Evolutionary conservation across 2,797 vertebrate species (phyloP), one percentile per base, ranked within the genome.

Genomic region (Argya squamiceps): DNA sequence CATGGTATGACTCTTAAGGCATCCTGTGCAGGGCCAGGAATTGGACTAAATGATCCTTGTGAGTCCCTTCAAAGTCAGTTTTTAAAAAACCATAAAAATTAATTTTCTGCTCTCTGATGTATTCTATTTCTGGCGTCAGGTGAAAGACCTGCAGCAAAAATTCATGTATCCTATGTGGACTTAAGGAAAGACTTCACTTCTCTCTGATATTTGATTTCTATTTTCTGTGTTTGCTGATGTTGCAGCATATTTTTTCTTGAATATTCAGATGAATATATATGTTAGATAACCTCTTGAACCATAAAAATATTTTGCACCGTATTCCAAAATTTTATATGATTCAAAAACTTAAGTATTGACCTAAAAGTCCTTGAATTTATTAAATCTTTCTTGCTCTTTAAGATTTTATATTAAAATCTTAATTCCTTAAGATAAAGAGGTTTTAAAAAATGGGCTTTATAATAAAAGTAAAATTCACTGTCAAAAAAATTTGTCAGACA

Each of bases 351-450:
- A 9, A 29, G 9, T 22, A 27, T 27, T 41, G 18, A 76, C 9
- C 11, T 10, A 41, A n/a, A 88, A 68, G 29, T 69, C 16, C 36
- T 73, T 85, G 32, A 78, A 55, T 68, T 49, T 9, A 24, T 39
- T 50, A 37, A 32, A 36, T 34, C 78, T 77, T 60, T 52, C 68
- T 88, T 78, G 2, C 2, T 76, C 16, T 50, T 76, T 43, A 64
- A 30, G 1, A 20, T 84, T 93, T 82, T 68, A 52, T 43, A 37
- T 46, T 2, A 85, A 87, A 62, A 69, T 26, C 41, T 23, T 41
- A 68, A 60, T 68, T 59, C 6, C 26, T 74, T 77, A 73, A 43
- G 15, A 13, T 9, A 50, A 34, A 4, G 2, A 0, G 1, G 3
- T 26, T 65, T 55, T 5, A 34, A 47, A 15, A 43, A 43, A 56